phyloP scores from a whole-genome alignment of 2,888 invertebrate genomes.

The Yponomeuta plumbellus region DNA sequence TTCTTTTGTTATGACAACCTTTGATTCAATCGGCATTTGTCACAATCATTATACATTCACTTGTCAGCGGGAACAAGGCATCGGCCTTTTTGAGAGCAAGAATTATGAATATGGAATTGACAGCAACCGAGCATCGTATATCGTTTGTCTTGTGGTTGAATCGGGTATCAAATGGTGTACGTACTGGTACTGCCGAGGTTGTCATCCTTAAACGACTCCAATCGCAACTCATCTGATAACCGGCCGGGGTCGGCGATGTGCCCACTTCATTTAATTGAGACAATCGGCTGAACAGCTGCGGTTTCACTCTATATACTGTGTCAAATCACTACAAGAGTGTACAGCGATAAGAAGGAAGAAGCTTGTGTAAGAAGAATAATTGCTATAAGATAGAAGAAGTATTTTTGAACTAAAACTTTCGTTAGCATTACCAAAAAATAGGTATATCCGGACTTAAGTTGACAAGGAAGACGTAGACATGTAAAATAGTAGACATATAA shows the following conservation, averaged over 20 bases:
- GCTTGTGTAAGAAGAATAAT: too few relatives aligned
- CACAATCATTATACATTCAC: not conserved
- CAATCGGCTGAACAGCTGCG: constrained; percentile 33
- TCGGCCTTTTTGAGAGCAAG: not conserved
- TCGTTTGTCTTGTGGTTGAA: constrained; percentile 31
- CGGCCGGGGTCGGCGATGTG: constrained; percentile 32
- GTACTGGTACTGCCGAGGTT: constrained; percentile 24
- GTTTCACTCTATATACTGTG: not conserved
- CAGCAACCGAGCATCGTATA: constrained; percentile 11
- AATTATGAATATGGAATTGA: constrained; percentile 12
- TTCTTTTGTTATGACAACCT: constrained; percentile 1
- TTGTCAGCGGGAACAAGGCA: not conserved
- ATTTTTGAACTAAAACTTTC: too few relatives aligned
- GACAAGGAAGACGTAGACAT: too few relatives aligned
- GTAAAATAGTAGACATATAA: too few relatives aligned
- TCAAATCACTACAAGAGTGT: too few relatives aligned
- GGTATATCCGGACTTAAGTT: too few relatives aligned
- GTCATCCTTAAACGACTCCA: constrained; percentile 39
- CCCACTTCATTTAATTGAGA: constrained; percentile 65
- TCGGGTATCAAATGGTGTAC: constrained; percentile 43
- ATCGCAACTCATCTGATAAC: constrained; percentile 37
- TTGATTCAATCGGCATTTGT: not conserved
- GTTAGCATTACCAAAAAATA: too few relatives aligned
- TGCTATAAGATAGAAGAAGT: too few relatives aligned
- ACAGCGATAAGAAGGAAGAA: too few relatives aligned